Conservation (phyloP, 2,888 invertebrate species). For the Arge pagana region DNA sequence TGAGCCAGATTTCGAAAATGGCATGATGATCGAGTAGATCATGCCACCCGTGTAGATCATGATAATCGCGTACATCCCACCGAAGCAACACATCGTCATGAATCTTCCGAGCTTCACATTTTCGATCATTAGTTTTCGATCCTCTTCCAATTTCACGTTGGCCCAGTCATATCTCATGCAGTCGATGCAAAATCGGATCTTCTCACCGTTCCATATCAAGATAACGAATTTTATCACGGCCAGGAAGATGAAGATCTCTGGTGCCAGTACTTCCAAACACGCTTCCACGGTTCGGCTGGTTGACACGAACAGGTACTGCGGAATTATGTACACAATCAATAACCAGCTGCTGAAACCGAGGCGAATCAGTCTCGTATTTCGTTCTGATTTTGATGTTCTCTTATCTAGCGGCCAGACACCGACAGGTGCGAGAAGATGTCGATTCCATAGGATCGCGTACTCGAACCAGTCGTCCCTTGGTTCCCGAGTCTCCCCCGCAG, state of each 20-base stretch:
- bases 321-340: slow-evolving; percentile 34
- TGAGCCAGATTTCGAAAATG: slow-evolving; percentile 28
- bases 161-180: slow-evolving; percentile 36
- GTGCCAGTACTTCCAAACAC: slow-evolving; percentile 37
- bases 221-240: slow-evolving; percentile 38
- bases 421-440: slow-evolving; percentile 7
- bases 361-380: slow-evolving; percentile 27
- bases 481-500: too few species aligned
- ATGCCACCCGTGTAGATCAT: slow-evolving; percentile 37
- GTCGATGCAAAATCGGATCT: slow-evolving; percentile 28
- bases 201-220: slow-evolving; percentile 29
- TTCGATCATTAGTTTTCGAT: slow-evolving; percentile 33
- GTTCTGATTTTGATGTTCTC: slow-evolving; percentile 15
- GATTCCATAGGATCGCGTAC: not conserved
- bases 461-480: too few species aligned
- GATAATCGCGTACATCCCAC: slow-evolving; percentile 24
- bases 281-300: slow-evolving; percentile 29
- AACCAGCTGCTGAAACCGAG: slow-evolving; percentile 37
- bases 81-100: slow-evolving; percentile 29
- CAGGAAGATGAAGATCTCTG: slow-evolving; percentile 41
- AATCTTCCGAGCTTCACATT: slow-evolving; percentile 31
- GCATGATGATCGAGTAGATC: slow-evolving; percentile 32
- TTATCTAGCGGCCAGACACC: slow-evolving; percentile 17
- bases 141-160: slow-evolving; percentile 1
- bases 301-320: slow-evolving; percentile 33